Conservation (phyloP, 2,113 vertebrate species). For the Grammomys dolichurus region DNA sequence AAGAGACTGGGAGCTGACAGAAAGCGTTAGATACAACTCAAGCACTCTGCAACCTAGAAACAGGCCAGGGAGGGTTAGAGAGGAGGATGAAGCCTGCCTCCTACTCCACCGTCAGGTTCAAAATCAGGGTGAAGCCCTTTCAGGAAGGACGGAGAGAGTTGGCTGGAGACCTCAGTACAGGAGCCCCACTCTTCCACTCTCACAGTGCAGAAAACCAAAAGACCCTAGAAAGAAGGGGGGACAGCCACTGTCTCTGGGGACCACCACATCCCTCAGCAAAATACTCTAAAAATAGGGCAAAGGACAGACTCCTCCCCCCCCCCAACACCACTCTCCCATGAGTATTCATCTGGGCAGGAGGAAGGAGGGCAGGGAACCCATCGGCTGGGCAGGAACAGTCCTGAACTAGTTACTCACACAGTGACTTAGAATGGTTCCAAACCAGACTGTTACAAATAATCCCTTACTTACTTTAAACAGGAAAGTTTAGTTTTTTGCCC, state of each 20-base stretch:
- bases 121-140: no score
- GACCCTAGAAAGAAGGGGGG: neutral
- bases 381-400: neutral
- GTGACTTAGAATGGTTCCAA: neutral
- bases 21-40: neutral
- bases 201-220: neutral
- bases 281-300: neutral
- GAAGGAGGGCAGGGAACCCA: neutral
- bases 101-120: rapidly evolving
- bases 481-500: neutral
- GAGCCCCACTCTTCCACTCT: neutral
- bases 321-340: neutral
- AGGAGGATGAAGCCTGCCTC: neutral
- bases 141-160: neutral
- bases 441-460: neutral
- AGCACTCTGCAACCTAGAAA: neutral
- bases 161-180: no score
- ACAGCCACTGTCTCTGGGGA: rapidly evolving
- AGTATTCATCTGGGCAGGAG: neutral
- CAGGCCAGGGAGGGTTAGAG: neutral
- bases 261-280: neutral
- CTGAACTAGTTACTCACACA: neutral
- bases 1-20: neutral
- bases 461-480: neutral
- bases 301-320: neutral